phyloP scores from a whole-genome alignment of 1,140 invertebrate species.

The Trichonephila inaurata region DNA sequence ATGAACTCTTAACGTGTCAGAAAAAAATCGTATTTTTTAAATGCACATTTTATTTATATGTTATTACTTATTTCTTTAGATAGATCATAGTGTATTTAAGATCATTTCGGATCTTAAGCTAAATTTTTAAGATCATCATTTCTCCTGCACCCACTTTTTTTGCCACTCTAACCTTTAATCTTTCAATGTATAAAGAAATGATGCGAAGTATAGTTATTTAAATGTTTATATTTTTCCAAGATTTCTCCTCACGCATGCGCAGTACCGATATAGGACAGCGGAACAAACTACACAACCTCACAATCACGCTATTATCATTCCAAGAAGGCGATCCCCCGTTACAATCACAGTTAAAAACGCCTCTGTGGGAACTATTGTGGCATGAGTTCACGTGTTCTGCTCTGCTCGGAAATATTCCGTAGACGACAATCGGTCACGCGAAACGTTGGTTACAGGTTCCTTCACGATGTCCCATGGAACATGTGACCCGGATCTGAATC shows the following conservation, averaged over 20 bases:
- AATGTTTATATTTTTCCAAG: background rate
- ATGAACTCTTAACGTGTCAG: background rate
- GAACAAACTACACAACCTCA: constrained; percentile 23
- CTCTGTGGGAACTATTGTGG: constrained; percentile 20
- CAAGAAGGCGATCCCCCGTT: constrained; percentile 17
- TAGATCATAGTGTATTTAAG: no score
- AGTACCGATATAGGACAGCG: constrained; percentile 12
- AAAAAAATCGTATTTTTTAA: no score
- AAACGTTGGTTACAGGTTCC: constrained; percentile 12
- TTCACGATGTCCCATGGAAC: constrained; percentile 30
- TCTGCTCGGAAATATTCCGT: constrained; percentile 5
- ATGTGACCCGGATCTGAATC: constrained; percentile 67
- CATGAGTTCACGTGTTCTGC: constrained; percentile 68
- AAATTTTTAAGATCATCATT: no score
- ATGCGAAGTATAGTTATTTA: background rate
- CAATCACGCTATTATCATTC: constrained; percentile 63
- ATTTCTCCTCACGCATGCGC: background rate
- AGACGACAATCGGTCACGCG: constrained; percentile 53
- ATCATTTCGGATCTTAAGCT: no score
- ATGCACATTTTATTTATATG: no score
- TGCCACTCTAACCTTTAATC: background rate
- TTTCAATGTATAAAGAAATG: background rate
- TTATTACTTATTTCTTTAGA: no score
- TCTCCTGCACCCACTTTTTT: no score
- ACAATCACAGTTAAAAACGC: constrained; percentile 41